Percentiles rank a stretch among this genome's conserved stretches.
phyloP scores from a whole-genome alignment of 2,113 vertebrate species.

The Psophia crepitans region DNA sequence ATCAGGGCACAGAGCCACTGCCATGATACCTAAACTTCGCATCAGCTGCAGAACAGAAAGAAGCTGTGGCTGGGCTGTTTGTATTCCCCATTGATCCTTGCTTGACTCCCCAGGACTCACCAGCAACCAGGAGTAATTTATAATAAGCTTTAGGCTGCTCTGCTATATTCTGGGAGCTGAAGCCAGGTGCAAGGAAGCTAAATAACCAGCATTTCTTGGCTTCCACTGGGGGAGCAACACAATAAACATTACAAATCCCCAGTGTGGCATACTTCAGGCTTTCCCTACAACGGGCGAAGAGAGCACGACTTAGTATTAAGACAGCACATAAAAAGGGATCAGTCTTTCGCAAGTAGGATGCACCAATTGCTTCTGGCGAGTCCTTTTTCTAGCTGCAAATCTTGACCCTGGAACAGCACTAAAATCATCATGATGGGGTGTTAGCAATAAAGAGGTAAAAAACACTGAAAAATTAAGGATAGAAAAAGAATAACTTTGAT shows the following conservation, averaged over 20 bases:
- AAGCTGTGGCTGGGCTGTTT: neutral
- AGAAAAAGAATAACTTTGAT: neutral
- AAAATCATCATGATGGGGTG: neutral
- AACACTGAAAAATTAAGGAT: neutral
- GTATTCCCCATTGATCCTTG: neutral
- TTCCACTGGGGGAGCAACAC: neutral
- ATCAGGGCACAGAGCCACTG: neutral
- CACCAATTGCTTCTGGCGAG: neutral
- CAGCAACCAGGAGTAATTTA: neutral
- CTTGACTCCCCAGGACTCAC: neutral
- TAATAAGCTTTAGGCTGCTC: neutral
- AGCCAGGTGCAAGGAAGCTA: slow-evolving; percentile 21
- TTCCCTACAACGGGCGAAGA: neutral
- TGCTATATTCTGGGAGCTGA: slow-evolving; percentile 23
- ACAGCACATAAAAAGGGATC: neutral
- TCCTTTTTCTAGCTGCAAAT: neutral
- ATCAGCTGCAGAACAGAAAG: neutral
- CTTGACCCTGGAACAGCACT: neutral
- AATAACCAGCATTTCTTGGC: neutral
- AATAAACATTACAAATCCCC: neutral
- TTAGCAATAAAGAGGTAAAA: neutral
- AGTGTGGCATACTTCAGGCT: neutral
- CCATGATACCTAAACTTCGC: neutral
- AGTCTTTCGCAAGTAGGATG: neutral
- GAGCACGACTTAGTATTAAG: neutral